Evolutionary conservation across 2,113 vertebrate species (phyloP), one percentile per base, ranked within the genome.

Genomic region (Sander vitreus): DNA sequence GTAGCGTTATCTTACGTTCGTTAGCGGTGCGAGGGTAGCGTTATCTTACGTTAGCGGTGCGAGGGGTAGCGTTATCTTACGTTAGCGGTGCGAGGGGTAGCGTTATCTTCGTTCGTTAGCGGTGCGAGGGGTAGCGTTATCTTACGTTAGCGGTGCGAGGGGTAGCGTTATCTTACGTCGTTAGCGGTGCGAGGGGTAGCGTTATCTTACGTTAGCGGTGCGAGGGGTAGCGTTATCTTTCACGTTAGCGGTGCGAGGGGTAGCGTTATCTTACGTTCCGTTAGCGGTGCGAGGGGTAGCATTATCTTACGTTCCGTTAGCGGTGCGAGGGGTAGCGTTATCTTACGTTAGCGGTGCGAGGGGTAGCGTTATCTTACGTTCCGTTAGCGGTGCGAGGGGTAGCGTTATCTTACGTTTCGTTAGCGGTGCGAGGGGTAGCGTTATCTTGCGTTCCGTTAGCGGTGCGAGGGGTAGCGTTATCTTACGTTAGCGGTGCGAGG

Each of bases 1-100:
- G 97, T 98, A 59, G 33, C 4, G 33, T 33, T 33, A 33, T 5
- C 33, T 95, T 93, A 99, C 98, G 93, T 96, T 91, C 97, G 0
- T 90, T 33, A 33, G 4, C 33, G 5, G 5, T 33, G 33, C 33
- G 33, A 6, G 33, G 33, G 33, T 33, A 30, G 27, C 2, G 33
- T 33, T 33, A 33, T 5, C 33, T 95, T 93, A 99, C 98, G 0
- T 90, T 33, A 33, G 33, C 33, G 33, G 5, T 33, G 33, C 4
- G 33, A 33, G 33, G 3, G 33, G 4, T 33, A 33, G 33, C 4
- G 5, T 33, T 33, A 33, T 5, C 33, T 33, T 33, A 33, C 5
- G 33, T 33, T 89, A 53, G 96, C 96, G 51, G 99, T 94, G 85
- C 94, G 96, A 0, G 95, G 82, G 0, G 97, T 98, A 59, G 33